Evolutionary conservation across 2,888 invertebrate genomes (phyloP).

Genomic region (Epistrophe grossulariae): DNA sequence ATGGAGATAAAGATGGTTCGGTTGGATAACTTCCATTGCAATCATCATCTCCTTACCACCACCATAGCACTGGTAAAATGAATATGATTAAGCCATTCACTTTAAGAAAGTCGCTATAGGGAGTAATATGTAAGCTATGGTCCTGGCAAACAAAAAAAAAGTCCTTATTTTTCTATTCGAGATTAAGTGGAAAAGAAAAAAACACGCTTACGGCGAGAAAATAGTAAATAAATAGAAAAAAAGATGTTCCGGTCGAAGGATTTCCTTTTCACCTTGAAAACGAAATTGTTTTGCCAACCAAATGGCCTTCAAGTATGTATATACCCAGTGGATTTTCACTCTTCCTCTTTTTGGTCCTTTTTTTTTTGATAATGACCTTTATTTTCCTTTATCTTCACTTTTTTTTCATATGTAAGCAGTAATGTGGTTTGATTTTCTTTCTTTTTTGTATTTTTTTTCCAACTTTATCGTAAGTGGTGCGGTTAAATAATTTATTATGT

Average conservation of each 20-base stretch:
- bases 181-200: conserved; percentile 40
- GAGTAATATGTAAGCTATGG: not conserved
- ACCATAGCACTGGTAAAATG: conserved; percentile 11
- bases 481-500: conserved; percentile 18
- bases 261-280: conserved; percentile 42
- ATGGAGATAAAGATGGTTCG: not conserved
- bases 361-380: conserved; percentile 47
- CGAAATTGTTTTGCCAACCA: conserved; percentile 31
- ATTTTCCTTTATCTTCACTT: conserved; percentile 22
- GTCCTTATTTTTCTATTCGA: conserved; percentile 7
- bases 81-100: conserved; percentile 48
- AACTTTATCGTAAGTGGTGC: conserved; percentile 3
- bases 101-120: conserved; percentile 21
- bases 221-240: conserved; percentile 31
- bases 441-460: not conserved
- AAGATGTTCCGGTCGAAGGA: conserved; percentile 25
- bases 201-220: conserved; percentile 16
- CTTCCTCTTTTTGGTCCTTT: not conserved
- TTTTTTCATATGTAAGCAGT: not conserved
- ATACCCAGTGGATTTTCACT: not conserved
- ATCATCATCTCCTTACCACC: not conserved
- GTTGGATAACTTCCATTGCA: not conserved
- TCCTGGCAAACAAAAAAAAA: conserved; percentile 1
- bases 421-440: conserved; percentile 18
- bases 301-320: conserved; percentile 10